Evolutionary conservation across 1,140 invertebrate species (phyloP), one percentile per base, ranked within the genome.

Genomic region (Drosophila bocki): DNA sequence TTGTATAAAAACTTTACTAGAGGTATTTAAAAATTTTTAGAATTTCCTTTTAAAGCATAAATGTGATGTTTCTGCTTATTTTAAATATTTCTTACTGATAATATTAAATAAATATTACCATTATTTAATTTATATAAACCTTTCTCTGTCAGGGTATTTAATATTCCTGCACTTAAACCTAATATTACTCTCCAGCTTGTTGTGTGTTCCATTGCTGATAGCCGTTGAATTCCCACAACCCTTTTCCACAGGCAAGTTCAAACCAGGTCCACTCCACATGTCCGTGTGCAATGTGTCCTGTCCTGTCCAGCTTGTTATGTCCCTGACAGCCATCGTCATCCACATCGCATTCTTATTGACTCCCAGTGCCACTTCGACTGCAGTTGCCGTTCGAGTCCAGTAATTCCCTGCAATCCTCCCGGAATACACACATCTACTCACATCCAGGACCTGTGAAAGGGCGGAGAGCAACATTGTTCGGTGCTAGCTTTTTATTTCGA

Each of bases 311-410:
- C 79, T 87, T 88, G 84, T 90, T 90, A 78, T 88, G 81, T 75
- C 61, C 65, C 78, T 78, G 84, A 57, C 85, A 83, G 85, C 76
- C 71, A 75, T 82, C 75, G 75, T 69, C 75, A 78, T 78, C 68
- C 69, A 74, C 84, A 83, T 80, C 78, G 75, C 84, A 90, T 90
- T 90, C 85, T 90, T 90, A 90, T 90, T 90, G 85, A 90, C 85
- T 90, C 50, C 67, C 78, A 90, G 81, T 79, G 75, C 74, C 85
- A 90, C 81, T 90, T 88, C 84, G 70, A 62, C 58, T 81, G 80
- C 76, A 82, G 59, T 80, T 50, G 50, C 22, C 39, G 51, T 26
- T 15, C 33, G 45, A 17, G 56, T 37, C 22, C 42, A 48, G 29
- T 45, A 29, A 39, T 37, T 42, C 45, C 62, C 17, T 32, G 42